Evolutionary conservation across 2,113 vertebrate species (phyloP), one percentile per base, ranked within the genome.

Genomic region (Uria lomvia): DNA sequence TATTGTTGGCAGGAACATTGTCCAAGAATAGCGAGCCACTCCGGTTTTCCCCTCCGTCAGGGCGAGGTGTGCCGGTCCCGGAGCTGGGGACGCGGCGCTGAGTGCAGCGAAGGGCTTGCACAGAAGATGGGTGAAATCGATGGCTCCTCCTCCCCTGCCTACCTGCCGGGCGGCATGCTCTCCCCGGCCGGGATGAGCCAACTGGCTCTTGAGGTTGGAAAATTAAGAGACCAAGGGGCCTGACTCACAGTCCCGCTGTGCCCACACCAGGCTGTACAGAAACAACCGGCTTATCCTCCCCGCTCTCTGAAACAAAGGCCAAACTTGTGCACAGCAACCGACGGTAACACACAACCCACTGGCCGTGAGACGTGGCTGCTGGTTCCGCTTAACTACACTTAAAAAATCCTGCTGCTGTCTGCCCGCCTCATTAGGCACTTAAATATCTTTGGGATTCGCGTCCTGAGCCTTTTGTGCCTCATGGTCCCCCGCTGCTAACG

Each of bases 361-460:
- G 65, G 29, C 60, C 0, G 0, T 0, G 10, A 87, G 56, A 91
- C 2, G 1, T 14, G 65, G 80, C 84, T 84, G 60, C 89, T 5
- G 2, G 59, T 88, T 52, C 91, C 84, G 88, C 84, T 82, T 94
- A 92, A 90, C 73, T 81, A 50, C 72, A 77, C 86, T 88, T 92
- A 75, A 94, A 92, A 92, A 83, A 86, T 88, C 79, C 50, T n/a
- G 43, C 82, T 50, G 47, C 59, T 86, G 76, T 74, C 59, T 95
- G 68, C 56, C 79, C 91, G 86, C 80, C 86, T 96, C 94, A 81
- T 96, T 96, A 95, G 94, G 86, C 74, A 52, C 92, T 79, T 94
- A 94, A 93, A 67, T 59, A n/a, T 88, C 91, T 84, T 84, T 68
- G 83, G 72, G 86, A 93, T 80, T 93, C 2, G 0, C 55, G 52